Base-by-base conservation (phyloP, 1,140 invertebrate genomes). In the Teleopsis dalmanni region DNA sequence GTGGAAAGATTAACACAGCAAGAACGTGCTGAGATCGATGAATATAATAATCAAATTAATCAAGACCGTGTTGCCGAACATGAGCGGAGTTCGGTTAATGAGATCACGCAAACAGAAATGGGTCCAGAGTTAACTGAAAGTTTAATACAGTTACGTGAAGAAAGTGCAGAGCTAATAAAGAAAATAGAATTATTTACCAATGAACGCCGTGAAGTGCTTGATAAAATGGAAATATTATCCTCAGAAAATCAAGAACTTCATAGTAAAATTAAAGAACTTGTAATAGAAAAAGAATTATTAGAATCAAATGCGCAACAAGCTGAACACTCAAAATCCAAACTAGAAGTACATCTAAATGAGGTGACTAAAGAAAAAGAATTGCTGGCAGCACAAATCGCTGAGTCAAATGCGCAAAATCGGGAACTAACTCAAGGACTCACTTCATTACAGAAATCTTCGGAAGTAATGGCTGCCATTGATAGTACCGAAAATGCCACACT, bases 111-210 rank as follows among this genome's bases (percentile, higher is more conserved):
- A 52, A 63, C 64, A 19, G 59, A 74, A 52, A 62, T 71, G 2
- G 59, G 70, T 25, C 66, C 69, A 3, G 70, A 74, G 57, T 60
- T 60, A 54, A 80, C 63, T 67, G 76, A 76, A 64, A 77, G 71
- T 52, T 71, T 79, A 14, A 59, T 72, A 23, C 74, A 76, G 58
- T 62, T 79, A 22, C 70, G 73, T 3, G 72, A 77, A 57, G 78
- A 82, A 62, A 76, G 74, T 52, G 69, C 69, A 4, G 81, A 85
- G 59, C 62, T 84, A 50, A 72, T 79, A 49, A 76, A 78, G 48
- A 84, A 80, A 66, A 79, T 85, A 38, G 81, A 85, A 59, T 65
- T 81, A 10, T 78, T 85, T 49, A 73, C 78, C 33, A 71, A 75
- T 51, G 76, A 86, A 73, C 63, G 79, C 40, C 65, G 81, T 64